Base-by-base conservation (phyloP, 2,888 invertebrate genomes). In the Megastigmus dorsalis region DNA sequence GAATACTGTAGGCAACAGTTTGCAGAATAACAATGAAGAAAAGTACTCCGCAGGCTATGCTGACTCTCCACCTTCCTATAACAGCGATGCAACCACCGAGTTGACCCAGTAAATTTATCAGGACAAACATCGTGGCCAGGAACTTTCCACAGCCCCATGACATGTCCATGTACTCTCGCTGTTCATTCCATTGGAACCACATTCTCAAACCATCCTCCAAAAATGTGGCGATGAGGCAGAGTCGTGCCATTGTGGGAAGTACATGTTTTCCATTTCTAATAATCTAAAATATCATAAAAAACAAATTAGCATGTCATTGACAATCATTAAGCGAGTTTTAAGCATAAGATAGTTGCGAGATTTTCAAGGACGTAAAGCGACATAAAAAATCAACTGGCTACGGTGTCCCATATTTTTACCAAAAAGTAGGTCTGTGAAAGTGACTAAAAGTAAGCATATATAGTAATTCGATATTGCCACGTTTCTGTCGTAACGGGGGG, bases 121-220 rank as follows among this genome's bases (percentile, higher is more conserved):
- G 90, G 76, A 99, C 99, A 89, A 99, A 99, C 79, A 97, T 81
- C 15, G 97, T 96, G 60, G 98, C 98, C 76, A 99, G 89, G 88
- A 99, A 94, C 84, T 93, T 93, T 52, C 99, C 99, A 90, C 98
- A 98, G 54, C 95, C 94, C 99, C 98, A 99, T 13, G 97, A 96
- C 90, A 95, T 93, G 88, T 97, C 95, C 97, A 99, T 98, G 88
- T 98, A 99, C 88, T 98, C 97, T 50, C 97, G 91, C 88, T 98
- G 98, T 85, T 99, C 98, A 67, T 93, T 93, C 98, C 98, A 99
- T 89, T 99, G 99, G 85, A 97, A 95, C 95, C 97, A 99, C 99
- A 99, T 99, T 76, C 99, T 93, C 75, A 99, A 91, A 1, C 99
- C 99, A 91, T 99, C 99, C 90, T 99, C 99, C 77, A 99, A 91